Percentiles rank a stretch among this genome's conserved stretches.
Conservation (phyloP, 53 echinoderm and acorn worm genomes). For the Crossaster papposus region DNA sequence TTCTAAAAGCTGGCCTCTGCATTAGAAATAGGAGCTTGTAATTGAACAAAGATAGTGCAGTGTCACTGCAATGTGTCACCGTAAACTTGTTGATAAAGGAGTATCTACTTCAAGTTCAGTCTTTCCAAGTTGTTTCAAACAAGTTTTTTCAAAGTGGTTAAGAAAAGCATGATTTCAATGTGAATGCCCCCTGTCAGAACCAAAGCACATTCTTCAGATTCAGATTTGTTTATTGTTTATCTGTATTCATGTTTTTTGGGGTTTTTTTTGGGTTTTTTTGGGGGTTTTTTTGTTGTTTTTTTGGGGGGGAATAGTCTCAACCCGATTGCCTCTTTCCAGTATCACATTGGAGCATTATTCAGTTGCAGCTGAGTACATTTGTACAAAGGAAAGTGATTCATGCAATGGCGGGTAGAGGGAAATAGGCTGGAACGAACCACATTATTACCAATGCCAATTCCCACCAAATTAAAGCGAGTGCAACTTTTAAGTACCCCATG, state of each 20-base stretch:
- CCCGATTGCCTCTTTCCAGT: not conserved
- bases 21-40: not conserved
- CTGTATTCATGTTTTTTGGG: slow-evolving; percentile 2
- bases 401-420: no score
- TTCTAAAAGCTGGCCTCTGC: not conserved
- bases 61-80: not conserved
- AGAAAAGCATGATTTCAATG: not conserved
- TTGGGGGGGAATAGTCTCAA: not conserved
- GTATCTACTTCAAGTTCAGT: not conserved
- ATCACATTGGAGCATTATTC: not conserved
- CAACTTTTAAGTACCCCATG: not conserved
- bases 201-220: not conserved
- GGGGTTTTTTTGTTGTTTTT: no score
- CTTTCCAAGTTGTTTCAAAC: not conserved
- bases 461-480: not conserved
- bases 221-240: not conserved
- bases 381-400: not conserved
- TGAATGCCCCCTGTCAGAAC: not conserved
- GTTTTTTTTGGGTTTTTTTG: no score
- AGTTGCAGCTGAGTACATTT: not conserved
- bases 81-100: not conserved
- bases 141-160: not conserved
- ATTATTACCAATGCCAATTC: not conserved
- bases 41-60: not conserved
- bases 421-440: not conserved